phyloP scores from a whole-genome alignment of 2,113 vertebrate species.

The Eidolon helvum region DNA sequence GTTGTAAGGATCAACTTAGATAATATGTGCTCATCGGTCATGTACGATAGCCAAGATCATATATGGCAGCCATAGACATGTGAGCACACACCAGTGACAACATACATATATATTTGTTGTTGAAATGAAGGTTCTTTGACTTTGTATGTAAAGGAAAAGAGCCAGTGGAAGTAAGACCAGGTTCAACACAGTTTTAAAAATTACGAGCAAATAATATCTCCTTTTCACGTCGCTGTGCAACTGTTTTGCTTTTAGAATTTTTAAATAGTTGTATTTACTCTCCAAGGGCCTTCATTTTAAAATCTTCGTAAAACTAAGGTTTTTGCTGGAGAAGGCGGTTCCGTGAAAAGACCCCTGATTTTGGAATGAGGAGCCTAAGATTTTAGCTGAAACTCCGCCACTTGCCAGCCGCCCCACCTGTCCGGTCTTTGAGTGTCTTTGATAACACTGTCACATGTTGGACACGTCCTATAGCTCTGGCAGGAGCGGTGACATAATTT shows the following conservation, averaged over 20 bases:
- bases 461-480: not conserved
- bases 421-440: not conserved
- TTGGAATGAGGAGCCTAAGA: not conserved
- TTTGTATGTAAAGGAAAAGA: not conserved
- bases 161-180: not conserved
- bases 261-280: not conserved
- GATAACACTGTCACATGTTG: rapidly evolving
- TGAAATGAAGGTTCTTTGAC: not conserved
- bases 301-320: not conserved
- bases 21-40: not conserved
- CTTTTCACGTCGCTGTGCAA: not conserved
- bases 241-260: not conserved
- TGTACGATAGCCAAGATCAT: not conserved
- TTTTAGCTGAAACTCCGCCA: not conserved
- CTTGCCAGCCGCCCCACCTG: too few species aligned
- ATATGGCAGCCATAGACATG: not conserved
- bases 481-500: not conserved
- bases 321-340: not conserved
- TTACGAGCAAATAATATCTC: not conserved
- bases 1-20: not conserved
- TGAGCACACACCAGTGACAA: too few species aligned
- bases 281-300: not conserved
- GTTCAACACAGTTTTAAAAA: not conserved
- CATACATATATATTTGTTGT: too few species aligned
- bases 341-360: not conserved